These are phyloP conservation scores for Myiozetetes cayanensis DNA, from an alignment of 2,113 vertebrate species.

Conservation along the genomic window DNA sequence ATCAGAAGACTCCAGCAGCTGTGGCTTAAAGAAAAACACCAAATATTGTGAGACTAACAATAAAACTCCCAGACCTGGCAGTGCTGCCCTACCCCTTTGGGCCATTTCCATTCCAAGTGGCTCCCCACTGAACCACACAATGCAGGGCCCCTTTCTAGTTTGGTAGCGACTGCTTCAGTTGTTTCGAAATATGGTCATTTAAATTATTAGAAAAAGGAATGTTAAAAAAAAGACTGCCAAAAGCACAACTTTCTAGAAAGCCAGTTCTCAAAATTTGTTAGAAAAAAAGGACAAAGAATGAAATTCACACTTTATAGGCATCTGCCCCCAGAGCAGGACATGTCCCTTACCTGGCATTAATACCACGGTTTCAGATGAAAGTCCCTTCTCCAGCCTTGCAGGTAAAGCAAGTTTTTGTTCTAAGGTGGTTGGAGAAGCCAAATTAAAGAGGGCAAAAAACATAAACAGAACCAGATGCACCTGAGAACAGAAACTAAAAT, in stretches of 20 bases:
- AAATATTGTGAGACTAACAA: background rate
- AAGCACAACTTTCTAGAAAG: background rate
- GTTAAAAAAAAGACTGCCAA: background rate
- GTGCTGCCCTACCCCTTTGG: background rate
- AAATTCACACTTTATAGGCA: background rate
- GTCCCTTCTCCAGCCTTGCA: background rate
- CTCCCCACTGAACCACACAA: background rate
- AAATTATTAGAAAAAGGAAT: background rate
- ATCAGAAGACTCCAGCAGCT: background rate
- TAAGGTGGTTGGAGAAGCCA: background rate
- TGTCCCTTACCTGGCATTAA: background rate
- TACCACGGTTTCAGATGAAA: background rate
- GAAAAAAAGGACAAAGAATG: background rate
- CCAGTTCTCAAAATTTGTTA: background rate
- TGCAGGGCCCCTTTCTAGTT: background rate
- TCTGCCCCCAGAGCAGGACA: background rate
- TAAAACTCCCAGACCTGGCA: background rate
- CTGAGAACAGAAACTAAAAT: background rate
- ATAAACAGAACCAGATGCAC: conserved; percentile 5
- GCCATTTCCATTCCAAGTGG: background rate
- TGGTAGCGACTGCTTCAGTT: background rate
- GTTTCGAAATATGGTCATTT: background rate
- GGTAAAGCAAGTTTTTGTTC: background rate
- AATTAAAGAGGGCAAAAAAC: background rate
- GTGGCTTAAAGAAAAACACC: background rate